Base-by-base conservation (phyloP, 2,888 invertebrate species). In the Leptogaster cylindrica region DNA sequence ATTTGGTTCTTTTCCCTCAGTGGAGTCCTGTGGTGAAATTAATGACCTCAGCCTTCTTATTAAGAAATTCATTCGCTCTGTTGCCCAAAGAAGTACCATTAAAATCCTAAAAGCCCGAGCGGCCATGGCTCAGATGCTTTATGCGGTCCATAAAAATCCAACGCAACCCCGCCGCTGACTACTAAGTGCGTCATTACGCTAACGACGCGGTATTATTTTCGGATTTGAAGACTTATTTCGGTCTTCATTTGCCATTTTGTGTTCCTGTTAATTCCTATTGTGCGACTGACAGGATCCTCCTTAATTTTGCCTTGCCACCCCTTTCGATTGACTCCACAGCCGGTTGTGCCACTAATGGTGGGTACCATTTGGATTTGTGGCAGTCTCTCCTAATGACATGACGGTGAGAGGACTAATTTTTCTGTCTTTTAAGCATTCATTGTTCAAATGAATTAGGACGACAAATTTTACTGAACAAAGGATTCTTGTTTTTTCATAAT, bases 121-220 rank as follows among this genome's bases (percentile, higher is more conserved):
- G 5, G 33, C 52, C 52, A 12, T 6, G 27, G 6, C 8, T 28
- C 1, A 31, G 52, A 28, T 18, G 16, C 14, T 8, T 7, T 46
- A 46, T 41, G 41, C 8, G 2, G 14, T 52, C 52, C 8, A 50
- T 50, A 50, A 50, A 52, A 52, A 52, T 52, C 28, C 1, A 33
- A 36, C 44, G 41, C 50, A 31, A 61, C 27, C 23, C 20, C 31
- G 12, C 39, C 33, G 39, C 12, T 44, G 36, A 64, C 58, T 64
- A 55, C 28, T 41, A 50, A 68, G 68, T 58, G 65, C 33, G 41
- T 68, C 65, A 68, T 68, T 68, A 65, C 51, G 33, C 52, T 68
- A 65, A 61, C 58, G 51, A 65, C 28, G 61, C 52, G 16, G 48
- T 58, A 68, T 68, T 68, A 68, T 65, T 39, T 46, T 39, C 10